These are phyloP conservation scores for Pyralis farinalis DNA, from an alignment of 2,888 invertebrate species.

Conservation along the genomic window DNA sequence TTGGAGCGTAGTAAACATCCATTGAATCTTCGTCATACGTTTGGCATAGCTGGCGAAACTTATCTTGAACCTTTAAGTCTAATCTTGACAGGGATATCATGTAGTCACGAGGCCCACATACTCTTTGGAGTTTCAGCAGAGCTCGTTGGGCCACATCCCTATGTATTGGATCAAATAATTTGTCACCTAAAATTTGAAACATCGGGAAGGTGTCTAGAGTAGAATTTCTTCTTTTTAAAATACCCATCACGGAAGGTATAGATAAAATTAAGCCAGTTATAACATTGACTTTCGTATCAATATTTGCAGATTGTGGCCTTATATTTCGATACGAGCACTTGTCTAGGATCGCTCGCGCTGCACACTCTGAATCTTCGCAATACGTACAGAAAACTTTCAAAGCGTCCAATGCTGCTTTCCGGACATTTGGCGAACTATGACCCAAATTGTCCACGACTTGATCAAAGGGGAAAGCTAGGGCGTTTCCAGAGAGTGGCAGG, in stretches of 20 bases:
- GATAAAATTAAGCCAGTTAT: conserved; percentile 85
- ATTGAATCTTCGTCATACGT: conserved; percentile 69
- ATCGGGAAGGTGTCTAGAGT: conserved; percentile 71
- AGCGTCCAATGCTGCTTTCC: conserved; percentile 89
- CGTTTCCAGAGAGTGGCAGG: conserved; percentile 85
- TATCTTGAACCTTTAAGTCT: conserved; percentile 72
- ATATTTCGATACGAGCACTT: conserved; percentile 84
- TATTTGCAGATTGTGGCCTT: conserved; percentile 71
- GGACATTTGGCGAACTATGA: conserved; percentile 89
- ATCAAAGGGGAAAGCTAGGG: conserved; percentile 86
- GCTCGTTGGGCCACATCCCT: conserved; percentile 88
- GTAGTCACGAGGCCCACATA: conserved; percentile 85
- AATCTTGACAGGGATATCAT: conserved; percentile 73
- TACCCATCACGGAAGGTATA: conserved; percentile 82
- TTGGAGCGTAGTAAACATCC: conserved; percentile 69
- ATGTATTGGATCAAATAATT: conserved; percentile 72
- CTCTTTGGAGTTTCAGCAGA: conserved; percentile 84
- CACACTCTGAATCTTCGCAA: conserved; percentile 84
- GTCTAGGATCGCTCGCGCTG: conserved; percentile 83
- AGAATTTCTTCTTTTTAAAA: conserved; percentile 71
- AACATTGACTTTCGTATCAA: conserved; percentile 74
- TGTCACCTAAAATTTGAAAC: conserved; percentile 77
- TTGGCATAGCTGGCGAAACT: conserved; percentile 66
- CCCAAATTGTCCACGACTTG: conserved; percentile 90
- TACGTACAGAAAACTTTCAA: conserved; percentile 86